A percentile compares a stretch with the other conserved stretches of the same genome.
Evolutionary conservation across 2,797 vertebrate species (phyloP).

Genomic region (Steatocranus sp.): DNA sequence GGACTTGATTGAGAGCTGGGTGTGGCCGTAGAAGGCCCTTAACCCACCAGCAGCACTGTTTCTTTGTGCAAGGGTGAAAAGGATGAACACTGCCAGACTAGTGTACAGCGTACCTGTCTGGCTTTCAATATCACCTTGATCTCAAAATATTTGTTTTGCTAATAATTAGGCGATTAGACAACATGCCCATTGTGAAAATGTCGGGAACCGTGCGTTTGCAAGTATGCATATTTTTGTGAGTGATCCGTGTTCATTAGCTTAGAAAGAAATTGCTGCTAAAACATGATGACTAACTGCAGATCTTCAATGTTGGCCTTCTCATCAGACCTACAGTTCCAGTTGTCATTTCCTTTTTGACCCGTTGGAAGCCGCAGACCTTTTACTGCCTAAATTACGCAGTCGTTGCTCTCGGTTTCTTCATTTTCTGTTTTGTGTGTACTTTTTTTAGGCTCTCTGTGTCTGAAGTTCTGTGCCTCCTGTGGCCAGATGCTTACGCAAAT

Average conservation of each 20-base stretch:
- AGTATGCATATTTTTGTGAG: background rate
- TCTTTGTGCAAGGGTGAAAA: background rate
- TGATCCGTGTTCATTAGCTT: background rate
- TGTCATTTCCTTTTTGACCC: conserved; percentile 29
- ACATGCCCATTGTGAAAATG: background rate
- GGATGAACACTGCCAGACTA: background rate
- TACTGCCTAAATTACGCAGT: background rate
- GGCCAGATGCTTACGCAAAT: conserved; percentile 51
- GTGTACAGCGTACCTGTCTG: background rate
- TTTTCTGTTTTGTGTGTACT: background rate
- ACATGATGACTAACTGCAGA: background rate
- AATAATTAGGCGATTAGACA: background rate
- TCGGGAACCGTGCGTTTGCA: background rate
- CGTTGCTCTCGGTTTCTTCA: background rate
- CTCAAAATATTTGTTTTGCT: background rate
- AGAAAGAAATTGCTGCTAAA: background rate
- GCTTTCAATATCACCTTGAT: background rate
- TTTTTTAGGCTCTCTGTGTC: background rate
- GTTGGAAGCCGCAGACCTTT: background rate
- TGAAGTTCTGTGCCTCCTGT: background rate
- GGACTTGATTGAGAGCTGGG: accelerated
- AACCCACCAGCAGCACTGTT: background rate
- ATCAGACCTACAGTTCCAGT: background rate
- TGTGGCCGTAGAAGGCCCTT: background rate
- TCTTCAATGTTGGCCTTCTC: background rate